Percentiles rank a stretch among this genome's conserved stretches.
phyloP scores from a whole-genome alignment of 2,888 invertebrate species.

The Acheta domesticus region DNA sequence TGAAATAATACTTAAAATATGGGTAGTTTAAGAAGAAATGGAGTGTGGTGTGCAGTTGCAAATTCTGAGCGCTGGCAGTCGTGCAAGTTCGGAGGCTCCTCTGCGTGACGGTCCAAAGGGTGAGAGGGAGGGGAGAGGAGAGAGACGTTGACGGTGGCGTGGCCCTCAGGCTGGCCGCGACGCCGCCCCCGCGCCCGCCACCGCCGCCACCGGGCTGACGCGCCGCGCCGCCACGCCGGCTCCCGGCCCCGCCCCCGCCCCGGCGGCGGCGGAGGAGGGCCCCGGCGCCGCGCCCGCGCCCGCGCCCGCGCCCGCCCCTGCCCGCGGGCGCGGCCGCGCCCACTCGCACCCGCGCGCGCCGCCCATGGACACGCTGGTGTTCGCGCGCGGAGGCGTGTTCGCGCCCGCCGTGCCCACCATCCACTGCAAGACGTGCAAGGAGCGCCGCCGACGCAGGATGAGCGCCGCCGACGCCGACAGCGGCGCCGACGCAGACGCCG shows the following conservation, averaged over 20 bases:
- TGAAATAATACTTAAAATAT: too few species aligned
- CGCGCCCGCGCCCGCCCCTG: not conserved
- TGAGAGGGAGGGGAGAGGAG: too few species aligned
- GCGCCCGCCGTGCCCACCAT: constrained; percentile 38
- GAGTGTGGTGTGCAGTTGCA: too few species aligned
- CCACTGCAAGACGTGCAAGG: constrained; percentile 39
- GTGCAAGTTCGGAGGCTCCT: too few species aligned
- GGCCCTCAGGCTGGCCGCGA: too few species aligned
- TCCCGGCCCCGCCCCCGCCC: not conserved
- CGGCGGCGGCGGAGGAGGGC: not conserved
- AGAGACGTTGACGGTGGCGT: too few species aligned
- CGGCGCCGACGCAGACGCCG: not conserved
- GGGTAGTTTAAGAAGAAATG: too few species aligned
- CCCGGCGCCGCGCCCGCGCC: not conserved
- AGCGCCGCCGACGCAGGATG: constrained; percentile 32
- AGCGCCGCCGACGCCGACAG: not conserved
- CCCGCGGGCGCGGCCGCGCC: not conserved
- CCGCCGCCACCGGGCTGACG: not conserved
- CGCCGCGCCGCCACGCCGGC: not conserved
- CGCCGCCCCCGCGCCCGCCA: not conserved
- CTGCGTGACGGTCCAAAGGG: too few species aligned
- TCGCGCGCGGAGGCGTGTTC: constrained; percentile 39
- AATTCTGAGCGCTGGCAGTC: too few species aligned
- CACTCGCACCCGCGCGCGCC: constrained; percentile 12
- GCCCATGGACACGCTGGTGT: constrained; percentile 37